A percentile compares a stretch with the other conserved stretches of the same genome.
These are phyloP conservation scores for Xiphophorus couchianus DNA, from an alignment of 2,113 vertebrate species.

Conservation along the genomic window DNA sequence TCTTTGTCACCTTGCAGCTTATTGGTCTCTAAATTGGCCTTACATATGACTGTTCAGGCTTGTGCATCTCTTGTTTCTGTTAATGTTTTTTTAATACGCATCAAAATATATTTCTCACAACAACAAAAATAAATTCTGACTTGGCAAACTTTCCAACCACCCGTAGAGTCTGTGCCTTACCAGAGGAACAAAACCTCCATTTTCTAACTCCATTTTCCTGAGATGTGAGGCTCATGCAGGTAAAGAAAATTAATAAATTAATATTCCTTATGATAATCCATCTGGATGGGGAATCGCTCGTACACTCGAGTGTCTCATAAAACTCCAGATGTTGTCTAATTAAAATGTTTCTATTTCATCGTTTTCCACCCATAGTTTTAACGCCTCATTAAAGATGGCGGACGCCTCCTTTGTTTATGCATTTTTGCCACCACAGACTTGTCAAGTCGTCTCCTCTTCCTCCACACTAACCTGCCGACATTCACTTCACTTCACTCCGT, in stretches of 20 bases:
- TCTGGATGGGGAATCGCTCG: background rate
- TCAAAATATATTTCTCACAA: no score
- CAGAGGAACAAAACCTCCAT: no score
- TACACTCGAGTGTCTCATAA: background rate
- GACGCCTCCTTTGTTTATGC: background rate
- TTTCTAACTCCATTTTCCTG: no score
- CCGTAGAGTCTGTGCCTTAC: no score
- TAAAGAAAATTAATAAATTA: background rate
- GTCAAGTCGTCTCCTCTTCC: slow-evolving; percentile 40
- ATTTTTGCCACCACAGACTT: background rate
- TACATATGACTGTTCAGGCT: no score
- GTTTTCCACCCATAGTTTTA: background rate
- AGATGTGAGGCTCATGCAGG: background rate
- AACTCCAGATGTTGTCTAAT: background rate
- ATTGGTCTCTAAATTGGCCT: no score
- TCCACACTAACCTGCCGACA: slow-evolving; percentile 33
- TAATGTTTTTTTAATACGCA: no score
- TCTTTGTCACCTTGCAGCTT: no score
- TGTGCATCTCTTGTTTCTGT: no score
- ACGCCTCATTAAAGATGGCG: background rate
- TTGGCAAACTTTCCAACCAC: no score
- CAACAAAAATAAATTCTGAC: no score
- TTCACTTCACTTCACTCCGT: slow-evolving; percentile 35
- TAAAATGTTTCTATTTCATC: background rate
- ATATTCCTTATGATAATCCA: background rate